phyloP scores from a whole-genome alignment of 2,797 vertebrate genomes.

The Anisognathus igniventris region DNA sequence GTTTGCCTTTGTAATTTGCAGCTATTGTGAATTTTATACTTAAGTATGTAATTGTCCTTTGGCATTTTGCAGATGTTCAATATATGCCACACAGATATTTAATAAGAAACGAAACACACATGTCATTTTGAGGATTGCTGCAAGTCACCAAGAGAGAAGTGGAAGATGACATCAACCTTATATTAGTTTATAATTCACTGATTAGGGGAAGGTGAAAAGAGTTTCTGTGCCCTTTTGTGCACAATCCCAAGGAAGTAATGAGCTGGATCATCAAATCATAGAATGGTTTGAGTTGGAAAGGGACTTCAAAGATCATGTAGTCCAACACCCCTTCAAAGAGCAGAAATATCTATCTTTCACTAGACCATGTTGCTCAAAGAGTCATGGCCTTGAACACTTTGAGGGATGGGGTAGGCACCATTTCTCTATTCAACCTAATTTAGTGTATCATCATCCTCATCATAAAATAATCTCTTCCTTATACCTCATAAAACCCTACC shows the following conservation, averaged over 20 bases:
- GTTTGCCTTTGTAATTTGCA: neutral
- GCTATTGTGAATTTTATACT: neutral
- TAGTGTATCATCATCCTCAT: neutral
- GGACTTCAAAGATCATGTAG: neutral
- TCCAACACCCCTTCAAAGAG: accelerated
- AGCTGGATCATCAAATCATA: neutral
- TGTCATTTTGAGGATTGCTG: neutral
- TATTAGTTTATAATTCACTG: neutral
- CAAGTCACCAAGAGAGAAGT: neutral
- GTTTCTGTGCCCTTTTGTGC: neutral
- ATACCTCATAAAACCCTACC: neutral
- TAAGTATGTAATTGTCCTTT: neutral
- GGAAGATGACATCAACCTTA: neutral
- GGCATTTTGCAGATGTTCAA: neutral
- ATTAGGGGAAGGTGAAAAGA: neutral
- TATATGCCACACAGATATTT: neutral
- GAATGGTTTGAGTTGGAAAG: neutral
- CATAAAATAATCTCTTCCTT: neutral
- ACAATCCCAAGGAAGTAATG: neutral
- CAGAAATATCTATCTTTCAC: neutral
- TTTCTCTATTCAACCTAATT: neutral
- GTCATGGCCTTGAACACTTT: neutral
- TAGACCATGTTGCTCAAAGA: neutral
- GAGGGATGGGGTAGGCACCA: accelerated
- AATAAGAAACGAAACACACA: neutral